Conservation (phyloP, 2,113 vertebrate genomes). For the Coracopsis vasa region DNA sequence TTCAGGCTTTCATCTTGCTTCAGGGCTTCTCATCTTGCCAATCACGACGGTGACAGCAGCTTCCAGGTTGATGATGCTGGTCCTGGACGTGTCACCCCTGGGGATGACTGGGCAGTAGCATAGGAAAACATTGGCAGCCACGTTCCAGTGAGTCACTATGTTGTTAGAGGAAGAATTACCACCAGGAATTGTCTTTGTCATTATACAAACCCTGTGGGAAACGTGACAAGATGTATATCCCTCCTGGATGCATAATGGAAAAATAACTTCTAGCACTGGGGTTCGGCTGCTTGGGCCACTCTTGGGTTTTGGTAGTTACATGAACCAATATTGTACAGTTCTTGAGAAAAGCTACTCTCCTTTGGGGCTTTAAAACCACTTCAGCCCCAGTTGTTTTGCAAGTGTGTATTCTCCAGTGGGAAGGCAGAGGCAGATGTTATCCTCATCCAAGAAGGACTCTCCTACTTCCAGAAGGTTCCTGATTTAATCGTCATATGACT, state of each 20-base stretch:
- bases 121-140: not conserved
- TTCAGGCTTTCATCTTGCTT: not conserved
- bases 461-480: not conserved
- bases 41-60: not conserved
- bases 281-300: not conserved
- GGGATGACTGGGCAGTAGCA: not conserved
- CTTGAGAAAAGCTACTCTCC: not conserved
- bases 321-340: not conserved
- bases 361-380: not conserved
- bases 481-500: fast-evolving
- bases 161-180: not conserved
- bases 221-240: not conserved
- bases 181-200: not conserved
- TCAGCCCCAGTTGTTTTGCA: not conserved
- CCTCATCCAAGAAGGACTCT: not conserved
- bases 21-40: not conserved
- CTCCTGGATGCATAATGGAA: not conserved
- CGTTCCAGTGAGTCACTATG: not conserved
- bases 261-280: not conserved
- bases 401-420: not conserved
- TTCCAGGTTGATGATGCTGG: not conserved
- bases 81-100: not conserved
- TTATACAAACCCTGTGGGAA: not conserved
- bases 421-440: not conserved
- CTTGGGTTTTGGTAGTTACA: not conserved